Percentiles rank a stretch among this genome's conserved stretches.
These are phyloP conservation scores for Reticulitermes speratus DNA, from an alignment of 1,140 invertebrate genomes.

Conservation along the genomic window DNA sequence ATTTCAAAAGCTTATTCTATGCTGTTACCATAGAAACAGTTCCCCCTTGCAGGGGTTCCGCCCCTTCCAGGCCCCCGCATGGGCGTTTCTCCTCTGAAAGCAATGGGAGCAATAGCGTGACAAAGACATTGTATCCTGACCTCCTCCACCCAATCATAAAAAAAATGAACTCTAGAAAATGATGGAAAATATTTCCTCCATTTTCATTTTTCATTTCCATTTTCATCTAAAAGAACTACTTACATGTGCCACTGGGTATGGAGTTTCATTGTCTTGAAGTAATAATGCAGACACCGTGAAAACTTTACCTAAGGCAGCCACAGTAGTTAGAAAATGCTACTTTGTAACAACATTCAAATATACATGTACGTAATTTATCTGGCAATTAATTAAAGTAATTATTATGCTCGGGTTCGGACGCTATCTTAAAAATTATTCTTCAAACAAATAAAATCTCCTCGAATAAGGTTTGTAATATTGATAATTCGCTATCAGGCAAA, in stretches of 20 bases:
- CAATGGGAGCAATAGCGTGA: constrained; percentile 21
- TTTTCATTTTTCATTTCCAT: constrained; percentile 27
- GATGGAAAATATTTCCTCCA: constrained; percentile 26
- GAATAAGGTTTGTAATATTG: too few relatives aligned
- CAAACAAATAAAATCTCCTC: too few relatives aligned
- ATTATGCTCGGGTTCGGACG: too few relatives aligned
- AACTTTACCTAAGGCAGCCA: too few relatives aligned
- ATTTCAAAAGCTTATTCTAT: constrained; percentile 30
- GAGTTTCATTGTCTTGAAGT: background rate
- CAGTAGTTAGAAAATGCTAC: too few relatives aligned
- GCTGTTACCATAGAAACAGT: constrained; percentile 16
- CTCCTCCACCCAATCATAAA: constrained; percentile 1
- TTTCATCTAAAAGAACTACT: background rate
- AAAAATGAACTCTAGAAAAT: constrained; percentile 25
- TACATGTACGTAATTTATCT: too few relatives aligned
- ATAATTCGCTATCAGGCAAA: too few relatives aligned
- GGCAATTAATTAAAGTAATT: too few relatives aligned
- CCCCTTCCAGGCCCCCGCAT: constrained; percentile 23
- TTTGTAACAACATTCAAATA: too few relatives aligned
- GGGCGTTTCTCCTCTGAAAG: constrained; percentile 23
- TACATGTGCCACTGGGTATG: background rate
- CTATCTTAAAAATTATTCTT: too few relatives aligned
- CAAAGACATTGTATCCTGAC: background rate
- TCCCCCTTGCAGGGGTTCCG: constrained; percentile 20
- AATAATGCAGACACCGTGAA: too few relatives aligned